phyloP scores from a whole-genome alignment of 2,113 vertebrate genomes.

The Litocranius walleri region DNA sequence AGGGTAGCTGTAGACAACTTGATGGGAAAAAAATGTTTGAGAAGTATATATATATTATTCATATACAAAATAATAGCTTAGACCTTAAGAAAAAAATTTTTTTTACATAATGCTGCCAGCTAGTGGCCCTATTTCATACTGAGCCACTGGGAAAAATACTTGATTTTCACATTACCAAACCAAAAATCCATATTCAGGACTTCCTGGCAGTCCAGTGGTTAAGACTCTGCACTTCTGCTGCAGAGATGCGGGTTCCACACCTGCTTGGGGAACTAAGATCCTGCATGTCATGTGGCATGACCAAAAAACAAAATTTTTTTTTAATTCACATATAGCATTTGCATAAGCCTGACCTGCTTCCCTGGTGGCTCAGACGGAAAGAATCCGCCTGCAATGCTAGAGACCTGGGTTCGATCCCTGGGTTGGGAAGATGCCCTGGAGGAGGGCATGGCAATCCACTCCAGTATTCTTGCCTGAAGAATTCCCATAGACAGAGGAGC shows the following conservation, averaged over 20 bases:
- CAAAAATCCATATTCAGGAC: neutral
- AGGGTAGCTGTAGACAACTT: neutral
- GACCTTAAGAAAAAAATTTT: slow-evolving; percentile 46
- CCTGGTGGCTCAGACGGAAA: neutral
- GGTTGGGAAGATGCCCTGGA: neutral
- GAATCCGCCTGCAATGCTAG: neutral
- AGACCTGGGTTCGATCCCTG: neutral
- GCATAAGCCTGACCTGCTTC: neutral
- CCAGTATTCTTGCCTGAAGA: neutral
- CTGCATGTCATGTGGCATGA: neutral
- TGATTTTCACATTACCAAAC: slow-evolving; percentile 28
- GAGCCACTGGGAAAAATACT: slow-evolving; percentile 44
- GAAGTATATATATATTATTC: neutral
- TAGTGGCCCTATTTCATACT: slow-evolving; percentile 78
- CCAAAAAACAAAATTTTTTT: neutral
- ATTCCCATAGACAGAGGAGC: neutral
- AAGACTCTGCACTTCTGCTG: neutral
- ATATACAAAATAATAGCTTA: neutral
- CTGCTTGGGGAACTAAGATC: neutral
- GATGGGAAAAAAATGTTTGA: neutral
- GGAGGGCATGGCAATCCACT: neutral
- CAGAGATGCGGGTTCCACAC: neutral
- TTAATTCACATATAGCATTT: neutral
- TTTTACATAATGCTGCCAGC: slow-evolving; percentile 84
- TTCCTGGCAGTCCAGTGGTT: neutral